Evolutionary conservation across 2,113 vertebrate genomes (phyloP), one percentile per base, ranked within the genome.

Genomic region (Ranitomeya variabilis): DNA sequence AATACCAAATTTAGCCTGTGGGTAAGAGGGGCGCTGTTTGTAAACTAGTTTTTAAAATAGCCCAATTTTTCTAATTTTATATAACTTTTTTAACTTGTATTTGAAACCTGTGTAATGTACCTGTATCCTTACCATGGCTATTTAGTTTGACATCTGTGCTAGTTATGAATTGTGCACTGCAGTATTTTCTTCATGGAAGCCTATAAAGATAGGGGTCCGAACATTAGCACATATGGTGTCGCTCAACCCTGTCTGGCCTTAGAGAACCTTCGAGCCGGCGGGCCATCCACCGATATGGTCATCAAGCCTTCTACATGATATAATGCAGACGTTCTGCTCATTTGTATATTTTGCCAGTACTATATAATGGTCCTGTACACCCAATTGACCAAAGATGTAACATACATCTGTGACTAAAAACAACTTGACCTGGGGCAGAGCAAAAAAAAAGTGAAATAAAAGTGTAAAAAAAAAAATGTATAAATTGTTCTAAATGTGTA

Each of bases 381-480:
- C 80, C 45, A 23, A 84, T n/a, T 71, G 64, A 84, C 82, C 82
- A 84, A 84, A 84, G 51, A 84, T 66, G 71, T 71, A 26, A 69
- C 4, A n/a, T 12, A 31, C 19, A 84, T 14, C 15, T 52, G 57
- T 66, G 60, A 66, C 60, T 83, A 55, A n/a, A 71, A 69, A 54
- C 7, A 45, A 45, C 45, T 67, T 45, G n/a, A n/a, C 82, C 64
- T 23, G 51, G 51, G 82, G 18, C 3, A 18, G 57, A 10, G 54
- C 6, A 54, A 78, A 5, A 64, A 2, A 54, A 84, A 52, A 31
- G 16, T 84, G 81, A 84, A 71, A 84, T 69, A 55, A 80, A 80
- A 84, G 51, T 84, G 66, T 84, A 84, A 52, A 84, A 84, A n/a
- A 84, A 52, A 84, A 45, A 69, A 6, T 67, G 82, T 84, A 69